Base-by-base conservation (phyloP, 1,140 invertebrate genomes). In the Drosophila lacertosa region DNA sequence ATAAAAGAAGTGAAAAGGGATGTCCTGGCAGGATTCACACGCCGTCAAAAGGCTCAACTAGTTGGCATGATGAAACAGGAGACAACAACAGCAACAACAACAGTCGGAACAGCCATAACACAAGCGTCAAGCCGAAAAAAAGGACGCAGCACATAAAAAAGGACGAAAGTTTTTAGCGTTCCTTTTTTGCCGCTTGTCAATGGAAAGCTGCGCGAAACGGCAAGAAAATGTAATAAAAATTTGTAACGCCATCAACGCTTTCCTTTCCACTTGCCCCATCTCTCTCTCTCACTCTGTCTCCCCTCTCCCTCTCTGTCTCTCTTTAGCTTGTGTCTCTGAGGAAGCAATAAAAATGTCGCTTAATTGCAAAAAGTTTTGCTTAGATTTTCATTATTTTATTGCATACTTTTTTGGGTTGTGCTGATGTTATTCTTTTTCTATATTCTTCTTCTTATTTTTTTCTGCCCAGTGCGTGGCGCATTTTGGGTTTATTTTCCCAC, bases 351-450 rank as follows among this genome's bases (percentile, higher is more conserved):
- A 82, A 82, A 77, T 78, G 72, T 71, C 74, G 69, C 77, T 74
- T 82, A 82, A 82, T 82, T 82, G 77, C 74, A 58, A 76, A 82
- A 82, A 78, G 67, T 78, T 75, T 78, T 78, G 75, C 75, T 78
- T 78, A 78, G 75, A 78, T 78, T 78, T 78, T 75, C 62, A 78
- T 78, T 78, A 72, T 75, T 78, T 78, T 78, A 75, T 75, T 67
- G 73, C 75, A 55, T 72, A 72, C 75, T 72, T 78, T 73, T 73
- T 70, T 66, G 54, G 53, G 55, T 71, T 60, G 16, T 39, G 33
- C 51, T 24, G 32, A 44, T 42, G 39, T 15, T 44, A 60, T 62
- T 66, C 40, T 15, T 20, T 13, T 16, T n/a, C 44, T 39, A n/a
- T 57, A 40, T 59, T 45, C 24, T 37, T 4, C 18, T 51, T 55